These are phyloP conservation scores for Himalopsyche phryganea DNA, from an alignment of 1,140 invertebrate genomes.

Conservation along the genomic window DNA sequence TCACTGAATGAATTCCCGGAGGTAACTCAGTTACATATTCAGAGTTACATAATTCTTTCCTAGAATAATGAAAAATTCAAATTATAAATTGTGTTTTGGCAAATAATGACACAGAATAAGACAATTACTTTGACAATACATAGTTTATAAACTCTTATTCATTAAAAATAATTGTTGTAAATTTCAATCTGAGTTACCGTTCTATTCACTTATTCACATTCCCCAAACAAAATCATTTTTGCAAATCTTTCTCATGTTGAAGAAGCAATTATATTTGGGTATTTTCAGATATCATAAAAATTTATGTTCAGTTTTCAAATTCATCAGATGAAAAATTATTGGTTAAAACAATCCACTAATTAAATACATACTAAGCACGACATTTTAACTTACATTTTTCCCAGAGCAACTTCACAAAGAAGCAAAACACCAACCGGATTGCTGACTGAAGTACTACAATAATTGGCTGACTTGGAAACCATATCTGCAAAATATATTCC, in stretches of 20 bases:
- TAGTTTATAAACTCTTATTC: too few relatives aligned
- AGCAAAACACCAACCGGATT: constrained; percentile 80
- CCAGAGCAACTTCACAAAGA: constrained; percentile 94
- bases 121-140: constrained; percentile 8
- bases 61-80: constrained; percentile 36
- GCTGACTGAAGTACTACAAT: constrained; percentile 75
- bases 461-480: constrained; percentile 98
- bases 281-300: too few relatives aligned
- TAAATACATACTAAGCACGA: not conserved
- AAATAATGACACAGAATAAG: not conserved
- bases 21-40: constrained; percentile 78
- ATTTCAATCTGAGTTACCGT: too few relatives aligned
- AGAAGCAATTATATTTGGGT: too few relatives aligned
- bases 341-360: not conserved
- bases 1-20: constrained; percentile 72
- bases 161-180: too few relatives aligned
- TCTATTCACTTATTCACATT: too few relatives aligned
- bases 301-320: too few relatives aligned
- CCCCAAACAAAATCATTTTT: too few relatives aligned
- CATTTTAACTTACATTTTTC: constrained; percentile 74
- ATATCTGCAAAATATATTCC: constrained; percentile 97
- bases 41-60: constrained; percentile 66
- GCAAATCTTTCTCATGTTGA: too few relatives aligned
- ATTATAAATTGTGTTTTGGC: not conserved
- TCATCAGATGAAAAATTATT: not conserved